Evolutionary conservation across 2,888 invertebrate species (phyloP).

Genomic region (Stenodera caucasica): DNA sequence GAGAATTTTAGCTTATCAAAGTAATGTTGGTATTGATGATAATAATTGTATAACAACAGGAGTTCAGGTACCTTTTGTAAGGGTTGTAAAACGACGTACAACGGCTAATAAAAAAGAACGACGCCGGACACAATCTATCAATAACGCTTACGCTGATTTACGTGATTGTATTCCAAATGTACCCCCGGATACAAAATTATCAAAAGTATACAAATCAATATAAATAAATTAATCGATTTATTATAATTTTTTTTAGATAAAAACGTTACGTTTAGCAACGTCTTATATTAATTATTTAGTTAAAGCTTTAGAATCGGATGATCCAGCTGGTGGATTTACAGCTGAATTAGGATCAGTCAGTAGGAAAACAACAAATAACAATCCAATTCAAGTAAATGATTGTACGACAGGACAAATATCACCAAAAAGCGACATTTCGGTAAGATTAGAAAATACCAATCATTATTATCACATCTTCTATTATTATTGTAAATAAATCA

Average conservation of each 20-base stretch:
- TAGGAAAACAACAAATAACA: slow-evolving; percentile 46
- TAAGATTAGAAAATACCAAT: slow-evolving; percentile 40
- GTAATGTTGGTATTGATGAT: slow-evolving; percentile 16
- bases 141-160: slow-evolving; percentile 90
- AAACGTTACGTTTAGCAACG: slow-evolving; percentile 90
- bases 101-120: slow-evolving; percentile 96
- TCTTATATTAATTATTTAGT: slow-evolving; percentile 92
- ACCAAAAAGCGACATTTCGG: slow-evolving; percentile 48
- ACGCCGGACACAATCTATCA: slow-evolving; percentile 89
- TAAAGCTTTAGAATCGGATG: slow-evolving; percentile 85
- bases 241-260: slow-evolving; percentile 68
- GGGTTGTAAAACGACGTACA: slow-evolving; percentile 76
- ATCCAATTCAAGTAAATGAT: slow-evolving; percentile 45
- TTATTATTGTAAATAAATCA: slow-evolving; percentile 16
- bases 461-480: slow-evolving; percentile 8
- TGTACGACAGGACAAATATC: slow-evolving; percentile 45
- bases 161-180: slow-evolving; percentile 96
- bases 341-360: slow-evolving; percentile 70
- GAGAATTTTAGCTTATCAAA: slow-evolving; percentile 17
- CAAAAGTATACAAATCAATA: slow-evolving; percentile 67
- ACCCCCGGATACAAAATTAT: slow-evolving; percentile 92
- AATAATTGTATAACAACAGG: slow-evolving; percentile 15
- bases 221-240: slow-evolving; percentile 9
- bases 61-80: slow-evolving; percentile 53
- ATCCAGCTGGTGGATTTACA: slow-evolving; percentile 82